Base-by-base conservation (phyloP, 2,113 vertebrate species). In the Stigmatopora nigra region DNA sequence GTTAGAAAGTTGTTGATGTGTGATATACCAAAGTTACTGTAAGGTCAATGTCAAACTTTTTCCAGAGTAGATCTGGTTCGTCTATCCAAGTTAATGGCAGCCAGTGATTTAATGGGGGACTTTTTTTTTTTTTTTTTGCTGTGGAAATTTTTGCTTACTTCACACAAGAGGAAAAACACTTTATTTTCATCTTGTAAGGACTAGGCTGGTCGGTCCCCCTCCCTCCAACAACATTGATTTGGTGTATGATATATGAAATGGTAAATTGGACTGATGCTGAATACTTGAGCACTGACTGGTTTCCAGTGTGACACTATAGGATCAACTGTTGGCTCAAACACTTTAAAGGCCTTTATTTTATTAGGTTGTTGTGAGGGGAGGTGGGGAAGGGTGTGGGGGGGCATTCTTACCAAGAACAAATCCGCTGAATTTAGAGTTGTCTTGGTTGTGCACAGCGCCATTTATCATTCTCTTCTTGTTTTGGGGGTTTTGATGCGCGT, bases 391-490 rank as follows among this genome's bases (percentile, higher is more conserved):
- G n/a, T 17, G 15, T n/a, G 9, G 38, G 17, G 19, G 59, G 58
- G 8, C 41, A 61, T 61, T 45, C 59, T 45, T 75, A 79, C 67
- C 69, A 67, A 88, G 87, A 89, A 89, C 87, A 91, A 90, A 90
- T 77, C 55, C 22, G 59, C 67, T 67, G 68, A 76, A 69, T 73
- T 61, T 72, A 69, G 71, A 73, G 68, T 67, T 84, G n/a, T 79
- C 56, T 7, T 71, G 66, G 66, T 80, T 20, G 7, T 84, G 62
- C 64, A 64, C 55, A 22, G 72, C 64, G 76, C 69, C 68, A 81
- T 77, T 75, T 73, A 59, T 25, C 41, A 1, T 61, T 3, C 22
- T 17, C 46, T 63, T 63, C 8, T 49, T 72, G 63, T 68, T 64
- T 51, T 63, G 35, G 35, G 60, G 64, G 47, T 72, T 68, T 71